Percentiles rank a stretch among this genome's conserved stretches.
Evolutionary conservation across 2,113 vertebrate genomes (phyloP).

Genomic region (Ailurus styani): DNA sequence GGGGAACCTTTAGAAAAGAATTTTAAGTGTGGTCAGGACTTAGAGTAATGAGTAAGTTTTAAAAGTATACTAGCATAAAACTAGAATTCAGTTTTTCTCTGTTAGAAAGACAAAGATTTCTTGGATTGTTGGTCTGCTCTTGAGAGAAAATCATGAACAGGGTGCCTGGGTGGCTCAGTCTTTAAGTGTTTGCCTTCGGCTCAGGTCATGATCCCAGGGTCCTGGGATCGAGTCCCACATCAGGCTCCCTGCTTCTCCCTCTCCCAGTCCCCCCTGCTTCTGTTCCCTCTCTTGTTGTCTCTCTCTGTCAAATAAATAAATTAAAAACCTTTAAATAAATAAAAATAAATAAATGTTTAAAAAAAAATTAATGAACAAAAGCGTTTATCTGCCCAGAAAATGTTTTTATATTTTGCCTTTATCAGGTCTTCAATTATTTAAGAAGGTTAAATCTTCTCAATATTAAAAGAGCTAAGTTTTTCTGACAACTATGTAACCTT

Average conservation of each 20-base stretch:
- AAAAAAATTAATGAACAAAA: not conserved
- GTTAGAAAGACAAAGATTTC: not conserved
- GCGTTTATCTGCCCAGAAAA: not conserved
- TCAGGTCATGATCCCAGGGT: too few relatives aligned
- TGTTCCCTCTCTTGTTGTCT: too few relatives aligned
- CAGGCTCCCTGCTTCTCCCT: too few relatives aligned
- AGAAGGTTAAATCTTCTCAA: not conserved
- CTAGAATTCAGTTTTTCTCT: not conserved
- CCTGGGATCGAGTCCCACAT: too few relatives aligned
- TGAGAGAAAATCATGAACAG: not conserved
- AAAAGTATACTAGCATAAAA: not conserved
- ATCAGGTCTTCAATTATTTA: not conserved
- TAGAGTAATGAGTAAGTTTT: not conserved
- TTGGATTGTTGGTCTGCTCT: not conserved
- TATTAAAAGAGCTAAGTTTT: not conserved
- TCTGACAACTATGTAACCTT: not conserved
- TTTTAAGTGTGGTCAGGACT: not conserved
- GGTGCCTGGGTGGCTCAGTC: too few relatives aligned
- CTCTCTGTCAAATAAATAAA: too few relatives aligned
- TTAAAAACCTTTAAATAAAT: too few relatives aligned
- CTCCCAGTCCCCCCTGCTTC: too few relatives aligned
- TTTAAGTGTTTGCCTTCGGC: too few relatives aligned
- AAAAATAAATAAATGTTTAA: too few relatives aligned
- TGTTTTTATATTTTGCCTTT: not conserved
- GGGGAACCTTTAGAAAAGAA: not conserved